These are phyloP conservation scores for Salticus scenicus DNA, from an alignment of 2,888 invertebrate species.

Conservation along the genomic window DNA sequence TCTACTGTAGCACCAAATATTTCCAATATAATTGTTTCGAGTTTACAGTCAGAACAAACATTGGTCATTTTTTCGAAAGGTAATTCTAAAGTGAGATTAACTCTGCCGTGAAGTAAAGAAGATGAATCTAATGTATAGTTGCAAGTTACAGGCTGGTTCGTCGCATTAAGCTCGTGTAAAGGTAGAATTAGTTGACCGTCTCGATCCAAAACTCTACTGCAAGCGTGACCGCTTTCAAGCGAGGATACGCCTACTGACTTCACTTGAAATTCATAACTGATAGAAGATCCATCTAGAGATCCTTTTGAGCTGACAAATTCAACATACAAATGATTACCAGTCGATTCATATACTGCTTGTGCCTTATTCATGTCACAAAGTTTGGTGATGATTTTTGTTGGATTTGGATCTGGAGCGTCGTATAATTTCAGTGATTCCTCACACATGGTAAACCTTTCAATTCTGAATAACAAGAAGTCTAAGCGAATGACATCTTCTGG, in stretches of 20 bases:
- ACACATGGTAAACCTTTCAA: slow-evolving; percentile 71
- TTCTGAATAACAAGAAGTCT: slow-evolving; percentile 81
- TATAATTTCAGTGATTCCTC: slow-evolving; percentile 84
- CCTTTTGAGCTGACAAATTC: slow-evolving; percentile 85
- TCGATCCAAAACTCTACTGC: slow-evolving; percentile 59
- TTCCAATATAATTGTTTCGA: slow-evolving; percentile 59
- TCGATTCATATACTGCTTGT: slow-evolving; percentile 69
- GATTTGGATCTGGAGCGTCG: slow-evolving; percentile 90
- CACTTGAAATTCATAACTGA: slow-evolving; percentile 75
- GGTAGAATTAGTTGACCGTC: slow-evolving; percentile 64
- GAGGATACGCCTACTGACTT: slow-evolving; percentile 67
- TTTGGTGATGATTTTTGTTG: slow-evolving; percentile 92
- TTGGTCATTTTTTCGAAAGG: slow-evolving; percentile 66
- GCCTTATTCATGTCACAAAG: slow-evolving; percentile 86
- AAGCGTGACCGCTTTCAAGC: slow-evolving; percentile 65
- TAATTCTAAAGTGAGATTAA: slow-evolving; percentile 72
- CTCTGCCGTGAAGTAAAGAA: slow-evolving; percentile 72
- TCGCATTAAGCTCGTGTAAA: slow-evolving; percentile 55
- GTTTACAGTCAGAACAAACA: slow-evolving; percentile 65
- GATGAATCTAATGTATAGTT: slow-evolving; percentile 73
- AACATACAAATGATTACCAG: slow-evolving; percentile 70
- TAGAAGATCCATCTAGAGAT: slow-evolving; percentile 93
- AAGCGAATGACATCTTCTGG: slow-evolving; percentile 90
- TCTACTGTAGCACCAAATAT: slow-evolving; percentile 58
- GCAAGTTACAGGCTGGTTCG: slow-evolving; percentile 66